Evolutionary conservation across 92 coral and sea anemone genomes (phyloP), one percentile per base, ranked within the genome.

Genomic region (Desmophyllum pertusum): DNA sequence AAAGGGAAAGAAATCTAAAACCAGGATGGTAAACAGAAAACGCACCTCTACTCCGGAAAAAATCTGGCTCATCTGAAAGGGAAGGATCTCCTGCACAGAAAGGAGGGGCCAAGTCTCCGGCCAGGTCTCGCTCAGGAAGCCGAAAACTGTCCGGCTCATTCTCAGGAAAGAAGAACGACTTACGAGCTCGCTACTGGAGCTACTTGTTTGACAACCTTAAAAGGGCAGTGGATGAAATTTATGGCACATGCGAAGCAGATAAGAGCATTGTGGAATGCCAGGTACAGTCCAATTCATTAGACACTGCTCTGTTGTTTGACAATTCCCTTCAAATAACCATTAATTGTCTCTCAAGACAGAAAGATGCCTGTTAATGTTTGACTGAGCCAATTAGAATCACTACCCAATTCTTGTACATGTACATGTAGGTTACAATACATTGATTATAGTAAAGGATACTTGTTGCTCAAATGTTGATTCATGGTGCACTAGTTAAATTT

Each of bases 191-290:
- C 23, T 96, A 96, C 76, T 96, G 99, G 99, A 94, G 97, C 50
- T 96, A 96, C 85, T 76, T 96, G 85, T 96, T 96, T 91, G 99
- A 96, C 78, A 96, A 96, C 78, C 88, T 96, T 36, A 96, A 91
- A 87, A 89, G 99, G 62, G 99, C 99, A 21, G 99, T 96, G 33
- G 99, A 96, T 89, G 99, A 96, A 77, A 96, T 96, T 55, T 96
- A 96, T 72, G 92, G 97, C 78, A 96, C 99, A 1, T 96, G 99
- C 77, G 99, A 96, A 78, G 86, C 93, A 2, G 99, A 96, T 61
- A 96, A 96, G 80, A 94, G 98, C 72, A 93, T 86, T 10, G 98
- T 94, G 69, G 99, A 96, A 85, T 96, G 99, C 85, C 98, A 96
- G 99, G 99, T 96, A 85, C 30, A n/a, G 31, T 31, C 17, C 19